Percentiles rank a stretch among this genome's conserved stretches.
Evolutionary conservation across 2,888 invertebrate genomes (phyloP).

Genomic region (Dynastes tityus): DNA sequence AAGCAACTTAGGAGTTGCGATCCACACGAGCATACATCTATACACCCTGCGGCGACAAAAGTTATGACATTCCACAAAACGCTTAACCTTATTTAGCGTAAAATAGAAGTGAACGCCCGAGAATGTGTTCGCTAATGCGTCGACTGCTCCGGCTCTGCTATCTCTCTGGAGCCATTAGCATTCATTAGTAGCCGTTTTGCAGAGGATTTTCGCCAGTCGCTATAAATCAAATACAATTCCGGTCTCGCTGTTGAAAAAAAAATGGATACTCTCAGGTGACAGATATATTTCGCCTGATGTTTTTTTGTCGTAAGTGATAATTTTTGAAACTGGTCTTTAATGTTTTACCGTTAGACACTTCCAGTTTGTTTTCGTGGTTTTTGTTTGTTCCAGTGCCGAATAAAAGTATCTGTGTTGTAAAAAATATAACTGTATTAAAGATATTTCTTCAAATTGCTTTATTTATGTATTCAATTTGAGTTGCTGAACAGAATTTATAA

Average conservation of each 20-base stretch:
- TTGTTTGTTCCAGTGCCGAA: background rate
- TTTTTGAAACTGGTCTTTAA: background rate
- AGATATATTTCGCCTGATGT: background rate
- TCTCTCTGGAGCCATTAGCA: background rate
- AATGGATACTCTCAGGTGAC: background rate
- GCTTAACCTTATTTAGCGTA: conserved; percentile 26
- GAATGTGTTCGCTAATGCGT: conserved; percentile 8
- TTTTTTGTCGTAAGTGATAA: background rate
- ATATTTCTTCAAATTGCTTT: too few relatives aligned
- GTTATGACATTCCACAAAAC: background rate
- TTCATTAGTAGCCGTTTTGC: conserved; percentile 25
- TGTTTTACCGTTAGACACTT: background rate
- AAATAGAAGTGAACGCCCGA: conserved; percentile 6
- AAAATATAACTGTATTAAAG: too few relatives aligned
- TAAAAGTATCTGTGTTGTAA: too few relatives aligned
- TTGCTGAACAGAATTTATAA: too few relatives aligned
- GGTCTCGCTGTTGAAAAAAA: background rate
- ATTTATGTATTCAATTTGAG: too few relatives aligned
- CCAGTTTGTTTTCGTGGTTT: background rate
- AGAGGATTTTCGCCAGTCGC: background rate
- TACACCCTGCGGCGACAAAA: background rate
- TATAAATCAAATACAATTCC: conserved; percentile 25
- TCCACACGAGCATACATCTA: background rate
- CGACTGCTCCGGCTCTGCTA: background rate
- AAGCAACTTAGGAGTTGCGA: background rate